Evolutionary conservation across 2,797 vertebrate genomes (phyloP), one percentile per base, ranked within the genome.

Genomic region (Numenius phaeopus): DNA sequence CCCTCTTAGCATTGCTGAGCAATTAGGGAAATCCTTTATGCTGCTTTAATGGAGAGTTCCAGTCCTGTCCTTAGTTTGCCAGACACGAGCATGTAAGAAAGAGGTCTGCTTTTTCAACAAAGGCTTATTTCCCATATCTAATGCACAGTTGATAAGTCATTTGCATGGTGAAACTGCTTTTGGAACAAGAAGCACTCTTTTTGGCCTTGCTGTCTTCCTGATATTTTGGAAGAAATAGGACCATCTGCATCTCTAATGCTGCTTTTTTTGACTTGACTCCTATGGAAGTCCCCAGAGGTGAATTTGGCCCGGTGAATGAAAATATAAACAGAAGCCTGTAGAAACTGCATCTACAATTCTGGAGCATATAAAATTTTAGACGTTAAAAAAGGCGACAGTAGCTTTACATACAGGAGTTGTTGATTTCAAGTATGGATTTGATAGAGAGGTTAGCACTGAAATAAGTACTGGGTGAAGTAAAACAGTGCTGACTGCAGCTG

Each of bases 361-460:
- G 34, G 54, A 71, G 11, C 14, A 24, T 21, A 18, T 59, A 37
- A 52, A 64, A 47, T 76, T 66, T 81, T 82, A 66, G 46, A 62
- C 7, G 11, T 59, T 39, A 50, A 58, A 49, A 47, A 24, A 59
- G 7, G 23, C n/a, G 83, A 14, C 7, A 9, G 11, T 61, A 52
- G 27, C 29, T 89, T 91, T 65, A 34, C 26, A 14, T 88, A n/a
- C 11, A 46, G 55, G 30, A 86, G 34, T 15, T 85, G 30, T 57
- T 90, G 34, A 67, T 79, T 86, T 91, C 64, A 65, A 58, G 32
- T 88, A 83, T 91, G 52, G 83, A 52, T 92, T 94, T 82, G 17
- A 29, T 82, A 20, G 7, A 29, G 37, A 61, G 21, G 10, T 91
- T 88, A 76, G 65, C 83, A 85, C 58, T 81, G 65, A 79, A 81